Conservation (phyloP, 2,888 invertebrate species). For the Ephialtes manifestator region DNA sequence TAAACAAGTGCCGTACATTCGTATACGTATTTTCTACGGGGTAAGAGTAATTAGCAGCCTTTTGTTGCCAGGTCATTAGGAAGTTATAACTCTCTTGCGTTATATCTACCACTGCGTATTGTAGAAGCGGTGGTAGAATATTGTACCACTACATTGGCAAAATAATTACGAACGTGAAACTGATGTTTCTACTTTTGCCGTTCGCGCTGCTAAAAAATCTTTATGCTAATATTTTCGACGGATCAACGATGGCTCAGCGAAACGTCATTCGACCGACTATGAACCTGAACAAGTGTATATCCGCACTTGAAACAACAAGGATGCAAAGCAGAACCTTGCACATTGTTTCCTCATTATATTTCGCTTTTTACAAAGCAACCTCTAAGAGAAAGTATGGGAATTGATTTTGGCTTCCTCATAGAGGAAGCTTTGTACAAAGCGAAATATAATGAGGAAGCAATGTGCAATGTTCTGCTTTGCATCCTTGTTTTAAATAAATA, state of each 20-base stretch:
- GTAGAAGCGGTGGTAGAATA: constrained; percentile 1
- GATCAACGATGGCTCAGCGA: background rate
- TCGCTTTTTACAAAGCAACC: too few species aligned
- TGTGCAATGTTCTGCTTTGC: too few species aligned
- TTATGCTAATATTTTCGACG: constrained; percentile 27
- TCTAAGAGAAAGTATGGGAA: too few species aligned
- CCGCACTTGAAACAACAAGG: background rate
- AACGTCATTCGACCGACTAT: constrained; percentile 2
- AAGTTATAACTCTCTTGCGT: constrained; percentile 52
- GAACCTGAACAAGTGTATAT: background rate
- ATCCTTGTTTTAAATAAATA: too few species aligned
- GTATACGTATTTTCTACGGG: constrained; percentile 29
- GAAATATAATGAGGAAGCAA: too few species aligned
- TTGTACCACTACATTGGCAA: background rate
- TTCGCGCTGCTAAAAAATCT: constrained; percentile 7
- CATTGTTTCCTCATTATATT: too few species aligned
- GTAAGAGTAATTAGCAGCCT: constrained; percentile 58
- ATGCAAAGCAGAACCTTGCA: too few species aligned
- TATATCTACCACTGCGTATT: background rate
- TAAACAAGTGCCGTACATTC: constrained; percentile 41
- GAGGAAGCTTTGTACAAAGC: too few species aligned
- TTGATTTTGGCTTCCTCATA: too few species aligned
- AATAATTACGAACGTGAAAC: constrained; percentile 42
- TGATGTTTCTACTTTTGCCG: background rate
- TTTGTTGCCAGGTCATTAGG: constrained; percentile 65